These are phyloP conservation scores for Heliconius eleuchia DNA, from an alignment of 1,140 invertebrate species.

Conservation along the genomic window DNA sequence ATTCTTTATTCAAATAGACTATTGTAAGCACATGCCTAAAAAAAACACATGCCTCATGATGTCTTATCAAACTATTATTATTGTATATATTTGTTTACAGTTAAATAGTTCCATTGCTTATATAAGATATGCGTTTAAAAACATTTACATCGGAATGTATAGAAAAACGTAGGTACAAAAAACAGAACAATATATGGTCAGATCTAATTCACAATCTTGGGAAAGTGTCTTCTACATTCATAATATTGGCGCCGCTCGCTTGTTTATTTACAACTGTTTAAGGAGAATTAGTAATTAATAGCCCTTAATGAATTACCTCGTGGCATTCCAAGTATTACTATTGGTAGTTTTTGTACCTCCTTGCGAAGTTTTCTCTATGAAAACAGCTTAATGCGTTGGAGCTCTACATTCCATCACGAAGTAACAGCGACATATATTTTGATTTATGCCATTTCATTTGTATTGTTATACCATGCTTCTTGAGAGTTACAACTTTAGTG, in stretches of 20 bases:
- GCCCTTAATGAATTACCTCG: slow-evolving; percentile 68
- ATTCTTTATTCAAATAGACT: too few relatives aligned
- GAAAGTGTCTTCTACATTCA: slow-evolving; percentile 19
- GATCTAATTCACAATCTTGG: slow-evolving; percentile 18
- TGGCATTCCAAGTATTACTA: slow-evolving; percentile 41
- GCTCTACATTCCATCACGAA: slow-evolving; percentile 43
- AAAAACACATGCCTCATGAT: too few relatives aligned
- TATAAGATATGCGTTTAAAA: neutral
- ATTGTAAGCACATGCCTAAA: too few relatives aligned
- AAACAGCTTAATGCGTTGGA: slow-evolving; percentile 45
- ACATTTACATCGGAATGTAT: neutral
- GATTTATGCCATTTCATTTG: slow-evolving; percentile 30
- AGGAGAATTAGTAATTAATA: slow-evolving; percentile 64
- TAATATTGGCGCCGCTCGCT: slow-evolving; percentile 31
- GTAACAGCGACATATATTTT: slow-evolving; percentile 26
- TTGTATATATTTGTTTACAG: too few relatives aligned
- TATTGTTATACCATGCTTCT: slow-evolving; percentile 13
- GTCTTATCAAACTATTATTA: too few relatives aligned
- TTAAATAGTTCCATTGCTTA: neutral
- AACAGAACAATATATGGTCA: neutral
- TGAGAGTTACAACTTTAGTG: neutral
- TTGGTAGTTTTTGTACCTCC: slow-evolving; percentile 46
- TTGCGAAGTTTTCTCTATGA: slow-evolving; percentile 41
- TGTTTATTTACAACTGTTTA: slow-evolving; percentile 47
- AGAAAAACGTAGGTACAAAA: neutral